phyloP scores from a whole-genome alignment of 2,113 vertebrate species.

The Crocuta crocuta region DNA sequence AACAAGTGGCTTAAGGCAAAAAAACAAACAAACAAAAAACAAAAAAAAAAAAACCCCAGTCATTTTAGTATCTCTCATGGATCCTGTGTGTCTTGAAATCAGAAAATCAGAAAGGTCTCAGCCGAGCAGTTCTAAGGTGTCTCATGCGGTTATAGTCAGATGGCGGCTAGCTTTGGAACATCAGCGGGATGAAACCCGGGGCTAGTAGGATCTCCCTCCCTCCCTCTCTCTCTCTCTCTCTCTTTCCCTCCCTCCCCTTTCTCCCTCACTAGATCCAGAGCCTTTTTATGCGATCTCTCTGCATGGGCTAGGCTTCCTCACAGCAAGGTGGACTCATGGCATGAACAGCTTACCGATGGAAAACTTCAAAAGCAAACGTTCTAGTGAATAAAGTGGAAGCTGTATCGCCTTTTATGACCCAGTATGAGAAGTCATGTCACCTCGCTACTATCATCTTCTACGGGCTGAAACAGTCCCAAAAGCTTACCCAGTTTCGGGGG shows the following conservation, averaged over 20 bases:
- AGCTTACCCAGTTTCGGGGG: neutral
- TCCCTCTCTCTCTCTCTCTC: neutral
- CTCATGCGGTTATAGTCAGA: neutral
- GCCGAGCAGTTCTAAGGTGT: neutral
- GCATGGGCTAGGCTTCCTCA: neutral
- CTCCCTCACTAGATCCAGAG: neutral
- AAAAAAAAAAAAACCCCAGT: neutral
- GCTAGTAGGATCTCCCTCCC: neutral
- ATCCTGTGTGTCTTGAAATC: neutral
- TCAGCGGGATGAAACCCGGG: too few species aligned
- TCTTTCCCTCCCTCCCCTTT: too few species aligned
- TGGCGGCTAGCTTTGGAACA: neutral
- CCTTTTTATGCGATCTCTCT: neutral
- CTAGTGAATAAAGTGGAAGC: neutral
- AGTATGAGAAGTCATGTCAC: neutral
- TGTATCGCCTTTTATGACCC: neutral
- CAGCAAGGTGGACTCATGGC: neutral
- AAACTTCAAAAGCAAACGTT: neutral
- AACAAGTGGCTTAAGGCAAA: neutral
- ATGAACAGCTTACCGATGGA: neutral
- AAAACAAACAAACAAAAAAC: too few species aligned
- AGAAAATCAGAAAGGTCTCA: neutral
- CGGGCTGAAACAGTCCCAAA: neutral
- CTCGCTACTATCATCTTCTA: neutral
- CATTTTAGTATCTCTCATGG: neutral